Conservation (phyloP, 2,113 vertebrate species). For the Ptilorrhoa leucosticta region DNA sequence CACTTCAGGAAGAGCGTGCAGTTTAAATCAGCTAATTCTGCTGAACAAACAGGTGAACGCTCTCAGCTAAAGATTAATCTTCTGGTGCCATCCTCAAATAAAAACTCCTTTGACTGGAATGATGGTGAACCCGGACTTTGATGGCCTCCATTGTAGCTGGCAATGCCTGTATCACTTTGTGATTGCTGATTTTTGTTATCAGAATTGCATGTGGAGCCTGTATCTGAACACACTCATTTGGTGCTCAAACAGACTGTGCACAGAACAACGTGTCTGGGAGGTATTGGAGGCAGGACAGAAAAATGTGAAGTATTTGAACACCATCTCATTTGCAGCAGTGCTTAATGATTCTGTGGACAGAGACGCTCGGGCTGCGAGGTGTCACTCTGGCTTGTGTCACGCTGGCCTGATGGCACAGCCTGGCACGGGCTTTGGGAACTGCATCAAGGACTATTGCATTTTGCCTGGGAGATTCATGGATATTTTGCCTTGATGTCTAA, state of each 20-base stretch:
- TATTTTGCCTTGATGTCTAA: background rate
- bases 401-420: background rate
- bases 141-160: background rate
- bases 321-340: background rate
- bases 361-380: background rate
- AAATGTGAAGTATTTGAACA: background rate
- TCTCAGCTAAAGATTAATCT: constrained; percentile 65
- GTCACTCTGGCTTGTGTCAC: background rate
- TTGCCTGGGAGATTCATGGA: background rate
- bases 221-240: background rate
- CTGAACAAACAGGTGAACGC: constrained; percentile 28
- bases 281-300: background rate
- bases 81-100: constrained; percentile 31
- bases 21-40: constrained; percentile 63
- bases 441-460: background rate
- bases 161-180: background rate
- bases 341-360: background rate
- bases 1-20: background rate
- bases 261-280: background rate
- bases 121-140: constrained; percentile 1
- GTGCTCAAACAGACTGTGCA: rapidly evolving
- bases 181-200: background rate
- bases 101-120: constrained; percentile 26
- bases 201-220: background rate
- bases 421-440: background rate